Evolutionary conservation across 2,888 invertebrate genomes (phyloP), one percentile per base, ranked within the genome.

Genomic region (Cordilura impudica): DNA sequence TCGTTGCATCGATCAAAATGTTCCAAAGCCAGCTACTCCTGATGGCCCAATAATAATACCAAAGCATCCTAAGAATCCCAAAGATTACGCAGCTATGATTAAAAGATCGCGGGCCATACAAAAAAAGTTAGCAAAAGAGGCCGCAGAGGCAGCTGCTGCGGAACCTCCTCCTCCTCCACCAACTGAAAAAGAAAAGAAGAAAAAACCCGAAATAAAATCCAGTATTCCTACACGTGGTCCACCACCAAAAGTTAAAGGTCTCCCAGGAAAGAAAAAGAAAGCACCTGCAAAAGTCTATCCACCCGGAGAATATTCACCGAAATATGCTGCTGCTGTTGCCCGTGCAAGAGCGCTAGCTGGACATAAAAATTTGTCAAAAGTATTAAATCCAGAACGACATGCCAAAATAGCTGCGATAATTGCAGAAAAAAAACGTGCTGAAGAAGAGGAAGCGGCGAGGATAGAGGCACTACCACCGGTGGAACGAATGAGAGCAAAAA

Each of bases 401-500:
- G 74, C 73, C 4, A 49, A 16, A 53, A 29, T 65, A 3, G 26
- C 26, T 12, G 63, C 63, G 8, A 51, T 10, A 14, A 31, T 66
- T n/a, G 60, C 60, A 31, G 49, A 53, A n/a, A 29, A 10, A 1
- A 45, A 63, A 39, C 78, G 80, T 19, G 45, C 19, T 10, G 31
- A 26, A 39, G 78, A 80, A 60, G 65, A 75, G 2, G 78, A 81
- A 51, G 4, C 51, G 7, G 65, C 67, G 6, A 60, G 74, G 1
- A 75, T 82, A 70, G 73, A 72, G n/a, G 71, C 76, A 1, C 54
- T 82, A 29, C 70, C 78, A 0, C 39, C 47, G 8, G 19, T 67
- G 1, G 73, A 66, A 39, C 56, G 60, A 21, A 77, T 78, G 39
- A 74, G 65, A 26, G 69, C 76, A 39, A 49, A 56, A 53, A 72